These are phyloP conservation scores for Acanthurus lineatus DNA, from an alignment of 2,797 vertebrate species.

Conservation along the genomic window DNA sequence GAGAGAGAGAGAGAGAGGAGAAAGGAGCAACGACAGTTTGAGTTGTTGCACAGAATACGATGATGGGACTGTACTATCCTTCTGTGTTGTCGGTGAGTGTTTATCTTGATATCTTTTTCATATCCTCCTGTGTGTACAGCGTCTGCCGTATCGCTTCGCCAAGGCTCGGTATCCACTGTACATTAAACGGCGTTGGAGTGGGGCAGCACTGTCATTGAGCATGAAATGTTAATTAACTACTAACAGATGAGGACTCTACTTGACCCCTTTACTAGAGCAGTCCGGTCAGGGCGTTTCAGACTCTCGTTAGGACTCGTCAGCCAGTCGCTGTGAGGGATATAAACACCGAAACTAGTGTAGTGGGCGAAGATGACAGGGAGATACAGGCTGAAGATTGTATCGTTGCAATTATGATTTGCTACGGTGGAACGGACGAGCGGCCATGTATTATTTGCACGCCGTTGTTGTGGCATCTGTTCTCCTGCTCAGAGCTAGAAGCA, in stretches of 20 bases:
- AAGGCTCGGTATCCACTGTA: conserved; percentile 40
- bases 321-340: conserved; percentile 35
- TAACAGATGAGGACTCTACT: conserved; percentile 74
- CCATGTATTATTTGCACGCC: conserved; percentile 54
- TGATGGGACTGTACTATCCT: conserved; percentile 89
- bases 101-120: conserved; percentile 52
- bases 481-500: conserved; percentile 71
- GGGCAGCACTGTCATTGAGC: conserved; percentile 66
- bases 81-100: conserved; percentile 87
- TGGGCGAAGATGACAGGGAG: conserved; percentile 52
- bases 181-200: conserved; percentile 43
- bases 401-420: conserved; percentile 53
- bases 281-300: conserved; percentile 64
- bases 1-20: conserved; percentile 63
- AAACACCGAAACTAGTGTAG: conserved; percentile 47
- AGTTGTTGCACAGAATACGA: conserved; percentile 83
- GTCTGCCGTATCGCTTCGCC: conserved; percentile 18
- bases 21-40: conserved; percentile 72
- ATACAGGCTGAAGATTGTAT: conserved; percentile 55
- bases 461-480: conserved; percentile 80
- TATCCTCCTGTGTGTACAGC: conserved; percentile 38
- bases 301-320: conserved; percentile 45
- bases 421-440: conserved; percentile 46
- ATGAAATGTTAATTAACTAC: conserved; percentile 76
- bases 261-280: conserved; percentile 71